Conservation (phyloP, 2,113 vertebrate genomes). For the Actenoides hombroni region DNA sequence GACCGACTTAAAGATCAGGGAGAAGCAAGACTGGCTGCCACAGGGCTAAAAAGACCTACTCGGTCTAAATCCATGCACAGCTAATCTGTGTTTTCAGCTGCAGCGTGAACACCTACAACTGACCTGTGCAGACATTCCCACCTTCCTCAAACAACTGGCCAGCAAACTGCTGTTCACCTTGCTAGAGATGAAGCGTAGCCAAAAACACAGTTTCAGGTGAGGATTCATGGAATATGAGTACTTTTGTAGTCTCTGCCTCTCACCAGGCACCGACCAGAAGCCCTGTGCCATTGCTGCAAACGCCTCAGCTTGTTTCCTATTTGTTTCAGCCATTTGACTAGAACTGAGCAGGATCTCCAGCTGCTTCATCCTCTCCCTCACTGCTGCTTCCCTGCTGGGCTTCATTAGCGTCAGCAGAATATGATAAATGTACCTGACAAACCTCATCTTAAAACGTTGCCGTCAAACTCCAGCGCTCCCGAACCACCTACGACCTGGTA, state of each 20-base stretch:
- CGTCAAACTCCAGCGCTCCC: background rate
- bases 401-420: background rate
- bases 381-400: background rate
- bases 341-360: background rate
- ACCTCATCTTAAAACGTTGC: background rate
- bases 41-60: background rate
- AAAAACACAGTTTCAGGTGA: background rate
- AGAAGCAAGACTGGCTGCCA: background rate
- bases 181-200: background rate
- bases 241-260: background rate
- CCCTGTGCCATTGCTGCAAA: background rate
- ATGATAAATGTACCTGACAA: background rate
- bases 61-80: background rate
- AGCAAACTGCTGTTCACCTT: background rate
- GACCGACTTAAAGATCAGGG: fast-evolving
- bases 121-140: background rate
- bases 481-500: background rate
- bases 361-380: background rate
- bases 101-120: background rate
- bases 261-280: background rate
- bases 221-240: background rate
- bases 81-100: background rate
- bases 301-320: background rate
- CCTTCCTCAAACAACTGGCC: background rate
- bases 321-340: background rate